phyloP scores from a whole-genome alignment of 2,797 vertebrate species.

The Xiphophorus birchmanni region DNA sequence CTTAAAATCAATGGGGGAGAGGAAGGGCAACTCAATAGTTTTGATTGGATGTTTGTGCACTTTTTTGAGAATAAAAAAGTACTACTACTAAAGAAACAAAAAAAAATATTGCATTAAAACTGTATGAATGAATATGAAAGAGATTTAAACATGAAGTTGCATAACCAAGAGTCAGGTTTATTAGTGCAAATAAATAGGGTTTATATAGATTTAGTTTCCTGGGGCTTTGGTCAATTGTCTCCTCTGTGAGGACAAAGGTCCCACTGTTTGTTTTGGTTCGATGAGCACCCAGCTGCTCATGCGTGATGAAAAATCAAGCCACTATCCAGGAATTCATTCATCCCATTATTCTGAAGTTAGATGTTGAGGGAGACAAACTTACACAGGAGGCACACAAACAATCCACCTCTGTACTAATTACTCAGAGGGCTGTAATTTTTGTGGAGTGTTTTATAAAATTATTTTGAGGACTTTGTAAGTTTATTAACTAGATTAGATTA shows the following conservation, averaged over 20 bases:
- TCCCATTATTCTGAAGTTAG: constrained; percentile 47
- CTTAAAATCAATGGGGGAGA: constrained; percentile 40
- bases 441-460: not conserved
- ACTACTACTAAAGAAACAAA: not conserved
- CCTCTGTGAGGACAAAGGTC: constrained; percentile 62
- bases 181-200: constrained; percentile 18
- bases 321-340: constrained; percentile 51
- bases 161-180: constrained; percentile 12
- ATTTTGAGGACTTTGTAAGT: not conserved
- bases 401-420: constrained; percentile 11
- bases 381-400: constrained; percentile 2
- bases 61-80: constrained; percentile 10
- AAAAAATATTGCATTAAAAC: not conserved
- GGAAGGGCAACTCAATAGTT: constrained; percentile 22
- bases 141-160: not conserved
- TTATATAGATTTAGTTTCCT: constrained; percentile 45
- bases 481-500: constrained; percentile 1
- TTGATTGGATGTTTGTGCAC: not conserved
- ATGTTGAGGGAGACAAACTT: constrained; percentile 36
- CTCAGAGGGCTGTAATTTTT: not conserved
- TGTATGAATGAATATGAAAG: not conserved
- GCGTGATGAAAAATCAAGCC: constrained; percentile 56
- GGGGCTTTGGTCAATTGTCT: constrained; percentile 39
- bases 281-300: constrained; percentile 69
- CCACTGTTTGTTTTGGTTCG: constrained; percentile 62